Evolutionary conservation across 2,888 invertebrate species (phyloP).

Genomic region (Corythucha ciliata): DNA sequence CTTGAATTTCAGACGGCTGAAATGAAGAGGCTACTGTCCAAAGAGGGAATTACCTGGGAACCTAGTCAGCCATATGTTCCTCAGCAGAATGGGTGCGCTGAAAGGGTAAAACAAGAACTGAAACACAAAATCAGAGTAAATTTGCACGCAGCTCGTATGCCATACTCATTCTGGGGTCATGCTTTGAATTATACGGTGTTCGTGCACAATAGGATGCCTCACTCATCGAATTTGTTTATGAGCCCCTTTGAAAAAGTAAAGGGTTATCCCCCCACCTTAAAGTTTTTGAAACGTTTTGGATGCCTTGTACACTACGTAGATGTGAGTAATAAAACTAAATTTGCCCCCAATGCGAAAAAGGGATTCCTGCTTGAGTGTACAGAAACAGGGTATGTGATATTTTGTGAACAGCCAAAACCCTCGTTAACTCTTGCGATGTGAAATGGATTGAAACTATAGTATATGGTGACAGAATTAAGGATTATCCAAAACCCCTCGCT

Average conservation of each 20-base stretch:
- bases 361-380: slow-evolving; percentile 1
- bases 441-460: slow-evolving; percentile 15
- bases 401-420: background rate
- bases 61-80: slow-evolving; percentile 7
- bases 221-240: slow-evolving; percentile 2
- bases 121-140: slow-evolving; percentile 6
- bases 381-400: slow-evolving; percentile 9
- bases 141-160: background rate
- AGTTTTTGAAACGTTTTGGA: slow-evolving; percentile 12
- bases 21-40: slow-evolving; percentile 1
- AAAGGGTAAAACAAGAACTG: background rate
- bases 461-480: slow-evolving; percentile 12
- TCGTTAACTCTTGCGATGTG: slow-evolving; percentile 2
- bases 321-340: background rate
- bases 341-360: slow-evolving; percentile 10
- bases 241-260: slow-evolving; percentile 15
- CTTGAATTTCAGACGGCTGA: background rate
- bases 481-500: slow-evolving; percentile 1
- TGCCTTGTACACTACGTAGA: slow-evolving; percentile 12
- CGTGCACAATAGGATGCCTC: slow-evolving; percentile 6
- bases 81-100: slow-evolving; percentile 5
- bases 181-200: slow-evolving; percentile 5
- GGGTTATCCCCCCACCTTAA: background rate
- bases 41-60: slow-evolving; percentile 2
- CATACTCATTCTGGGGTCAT: slow-evolving; percentile 5